Evolutionary conservation across 2,797 vertebrate genomes (phyloP), one percentile per base, ranked within the genome.

Genomic region (Garrulus glandarius): DNA sequence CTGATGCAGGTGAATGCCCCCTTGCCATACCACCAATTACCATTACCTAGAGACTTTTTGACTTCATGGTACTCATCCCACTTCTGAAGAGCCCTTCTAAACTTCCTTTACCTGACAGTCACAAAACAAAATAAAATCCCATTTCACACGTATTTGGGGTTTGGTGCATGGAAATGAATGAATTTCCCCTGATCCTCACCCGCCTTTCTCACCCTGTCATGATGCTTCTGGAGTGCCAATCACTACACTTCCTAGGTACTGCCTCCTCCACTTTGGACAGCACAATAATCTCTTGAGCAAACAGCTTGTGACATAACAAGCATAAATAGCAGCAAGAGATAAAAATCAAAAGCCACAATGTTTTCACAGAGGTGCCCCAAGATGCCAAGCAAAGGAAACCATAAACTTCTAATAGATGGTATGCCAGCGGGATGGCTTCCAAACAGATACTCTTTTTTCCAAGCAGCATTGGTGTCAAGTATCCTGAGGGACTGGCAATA

Each of bases 331-430:
- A 75, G 47, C 43, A 64, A 84, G 75, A 85, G 20, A 85, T 26
- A 84, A 85, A 86, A 95, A 89, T 70, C 34, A 81, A 86, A 94
- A 93, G 43, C 39, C 87, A 21, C 59, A 55, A 20, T 64, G 60
- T 87, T 71, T 93, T 92, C 88, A 92, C 72, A 87, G 61, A 96
- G 85, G 90, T 96, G 76, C 34, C 77, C 72, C 71, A 91, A 68
- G 47, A 43, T 36, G 1, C 53, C 60, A 79, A 90, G 71, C 44
- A 87, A 59, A 92, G 49, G 47, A 84, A 86, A 53, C 15, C 1
- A 3, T 65, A 68, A 92, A 63, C 49, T 79, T 43, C 0, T 27
- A 93, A 71, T 92, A 92, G 71, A 82, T 27, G 56, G 47, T 23
- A 41, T 21, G 39, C 80, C 78, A 82, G 85, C 64, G 93, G 65